phyloP scores from a whole-genome alignment of 2,797 vertebrate species.

The Galaxias olidus region DNA sequence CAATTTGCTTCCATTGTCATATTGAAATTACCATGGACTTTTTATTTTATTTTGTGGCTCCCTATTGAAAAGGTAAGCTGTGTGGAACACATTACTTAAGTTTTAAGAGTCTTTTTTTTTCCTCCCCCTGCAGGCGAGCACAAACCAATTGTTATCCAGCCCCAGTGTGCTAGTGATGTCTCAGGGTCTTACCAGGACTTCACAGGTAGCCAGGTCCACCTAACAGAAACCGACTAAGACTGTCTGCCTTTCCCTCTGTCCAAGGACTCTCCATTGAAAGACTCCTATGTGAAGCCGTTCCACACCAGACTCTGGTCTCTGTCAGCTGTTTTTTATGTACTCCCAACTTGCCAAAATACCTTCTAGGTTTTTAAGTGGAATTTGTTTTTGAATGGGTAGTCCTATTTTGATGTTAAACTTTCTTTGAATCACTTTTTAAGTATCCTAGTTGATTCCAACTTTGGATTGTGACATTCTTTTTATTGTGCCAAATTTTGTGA shows the following conservation, averaged over 20 bases:
- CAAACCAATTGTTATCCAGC: conserved; percentile 61
- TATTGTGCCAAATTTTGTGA: too few relatives aligned
- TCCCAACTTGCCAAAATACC: too few relatives aligned
- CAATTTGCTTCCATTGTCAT: too few relatives aligned
- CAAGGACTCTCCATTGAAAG: not conserved
- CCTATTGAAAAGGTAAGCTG: too few relatives aligned
- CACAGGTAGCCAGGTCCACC: not conserved
- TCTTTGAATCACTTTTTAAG: not conserved
- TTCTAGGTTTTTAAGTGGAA: too few relatives aligned
- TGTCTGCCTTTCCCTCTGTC: not conserved
- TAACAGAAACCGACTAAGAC: not conserved
- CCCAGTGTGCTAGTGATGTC: conserved; percentile 39
- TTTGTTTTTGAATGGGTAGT: too few relatives aligned
- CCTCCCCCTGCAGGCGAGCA: conserved; percentile 55
- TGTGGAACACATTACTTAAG: not conserved
- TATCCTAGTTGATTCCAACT: not conserved
- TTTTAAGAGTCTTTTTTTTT: not conserved
- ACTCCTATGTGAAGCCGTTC: too few relatives aligned
- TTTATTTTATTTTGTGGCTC: too few relatives aligned
- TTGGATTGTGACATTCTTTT: not conserved
- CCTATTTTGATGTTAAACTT: too few relatives aligned
- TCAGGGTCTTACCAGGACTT: not conserved
- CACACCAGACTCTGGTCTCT: too few relatives aligned
- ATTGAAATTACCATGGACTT: too few relatives aligned
- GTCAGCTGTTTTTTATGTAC: too few relatives aligned